phyloP scores from a whole-genome alignment of 1,140 invertebrate genomes.

The Forficula auricularia region DNA sequence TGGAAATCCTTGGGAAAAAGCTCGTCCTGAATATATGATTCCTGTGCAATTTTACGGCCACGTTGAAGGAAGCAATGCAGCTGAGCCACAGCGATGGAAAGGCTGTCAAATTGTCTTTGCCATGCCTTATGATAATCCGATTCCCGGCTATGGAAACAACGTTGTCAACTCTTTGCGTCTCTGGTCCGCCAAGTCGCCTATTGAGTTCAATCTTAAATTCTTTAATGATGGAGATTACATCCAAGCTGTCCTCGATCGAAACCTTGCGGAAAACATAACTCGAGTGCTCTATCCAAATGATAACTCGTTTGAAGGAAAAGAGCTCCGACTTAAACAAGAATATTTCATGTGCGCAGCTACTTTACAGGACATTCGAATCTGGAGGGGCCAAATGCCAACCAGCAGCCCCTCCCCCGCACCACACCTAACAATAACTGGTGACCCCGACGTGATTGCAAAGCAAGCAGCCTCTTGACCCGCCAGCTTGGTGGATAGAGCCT shows the following conservation, averaged over 20 bases:
- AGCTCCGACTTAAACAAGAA: slow-evolving; percentile 93
- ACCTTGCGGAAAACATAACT: slow-evolving; percentile 94
- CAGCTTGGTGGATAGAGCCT: too few species aligned
- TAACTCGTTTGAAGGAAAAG: slow-evolving; percentile 96
- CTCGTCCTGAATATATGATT: slow-evolving; percentile 87
- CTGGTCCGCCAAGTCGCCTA: slow-evolving; percentile 96
- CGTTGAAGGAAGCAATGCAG: slow-evolving; percentile 68
- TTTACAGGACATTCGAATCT: too few species aligned
- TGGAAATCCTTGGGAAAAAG: slow-evolving; percentile 97
- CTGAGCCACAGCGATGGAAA: slow-evolving; percentile 66
- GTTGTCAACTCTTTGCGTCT: slow-evolving; percentile 92
- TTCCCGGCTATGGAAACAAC: slow-evolving; percentile 96
- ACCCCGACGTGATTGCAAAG: too few species aligned
- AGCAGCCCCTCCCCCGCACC: too few species aligned
- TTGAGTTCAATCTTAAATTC: slow-evolving; percentile 93
- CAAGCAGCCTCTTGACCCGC: too few species aligned
- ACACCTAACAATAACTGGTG: too few species aligned
- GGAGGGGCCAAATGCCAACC: too few species aligned
- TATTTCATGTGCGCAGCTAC: slow-evolving; percentile 99
- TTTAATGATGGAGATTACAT: slow-evolving; percentile 99
- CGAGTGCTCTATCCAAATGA: slow-evolving; percentile 97
- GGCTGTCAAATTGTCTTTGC: slow-evolving; percentile 91
- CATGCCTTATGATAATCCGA: slow-evolving; percentile 95
- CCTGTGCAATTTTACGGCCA: slow-evolving; percentile 93
- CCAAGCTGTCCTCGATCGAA: slow-evolving; percentile 93